Base-by-base conservation (phyloP, 2,888 invertebrate species). In the Aethes cnicana region DNA sequence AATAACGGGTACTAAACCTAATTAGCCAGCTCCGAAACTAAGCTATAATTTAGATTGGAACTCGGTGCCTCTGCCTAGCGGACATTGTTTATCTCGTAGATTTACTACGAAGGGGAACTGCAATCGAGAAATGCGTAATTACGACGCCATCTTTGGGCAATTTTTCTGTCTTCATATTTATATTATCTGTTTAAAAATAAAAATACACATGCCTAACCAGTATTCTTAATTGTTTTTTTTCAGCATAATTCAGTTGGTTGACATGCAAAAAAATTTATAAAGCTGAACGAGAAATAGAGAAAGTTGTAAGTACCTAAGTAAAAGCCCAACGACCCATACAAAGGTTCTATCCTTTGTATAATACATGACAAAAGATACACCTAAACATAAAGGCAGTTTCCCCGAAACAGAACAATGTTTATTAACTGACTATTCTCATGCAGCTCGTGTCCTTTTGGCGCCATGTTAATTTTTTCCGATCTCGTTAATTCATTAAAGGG, bases 381-480 rank as follows among this genome's bases (percentile, higher is more conserved):
- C n/a, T 30, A 36, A 50, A 28, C 35, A 52, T 44, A 44, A 41
- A 33, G 35, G 12, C 35, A 52, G 46, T 53, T 28, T 41, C 25
- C 23, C 35, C 26, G 9, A 25, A 41, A 36, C 35, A 17, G 35
- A 36, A 26, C 11, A 35, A 26, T 23, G 28, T 32, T 12, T 50
- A 26, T 65, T 61, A 66, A 64, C 55, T 58, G 72, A 68, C 69
- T 66, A 82, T 85, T 84, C 77, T 66, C 69, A 85, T 84, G 84
- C 84, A 80, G 77, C 77, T 69, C 66, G 77, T 67, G 77, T 68
- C 63, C 64, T 70, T 61, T 63, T 67, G 64, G 69, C 65, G 72
- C 62, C 74, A 77, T 78, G 79, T 82, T 85, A 84, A 84, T 82
- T 84, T 81, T 76, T 75, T 77, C 77, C 77, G 81, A 79, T 71